Percentiles rank a stretch among this genome's conserved stretches.
phyloP scores from a whole-genome alignment of 2,888 invertebrate species.

The Sarcophaga rosellei region DNA sequence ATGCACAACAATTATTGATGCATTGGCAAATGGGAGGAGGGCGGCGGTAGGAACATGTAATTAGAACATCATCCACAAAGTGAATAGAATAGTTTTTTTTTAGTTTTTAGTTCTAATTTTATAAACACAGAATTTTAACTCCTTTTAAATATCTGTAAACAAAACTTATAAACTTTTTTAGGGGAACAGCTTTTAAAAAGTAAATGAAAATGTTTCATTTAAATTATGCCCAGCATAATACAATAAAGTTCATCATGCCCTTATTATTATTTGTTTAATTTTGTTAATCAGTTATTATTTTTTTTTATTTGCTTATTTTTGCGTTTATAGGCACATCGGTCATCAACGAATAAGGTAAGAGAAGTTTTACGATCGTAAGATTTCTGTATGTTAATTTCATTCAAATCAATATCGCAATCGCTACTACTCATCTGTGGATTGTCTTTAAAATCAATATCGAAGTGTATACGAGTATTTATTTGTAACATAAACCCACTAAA shows the following conservation, averaged over 20 bases:
- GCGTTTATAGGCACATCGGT: slow-evolving; percentile 75
- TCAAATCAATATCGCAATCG: slow-evolving; percentile 5
- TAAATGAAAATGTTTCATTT: no score
- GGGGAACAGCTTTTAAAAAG: no score
- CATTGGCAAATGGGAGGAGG: neutral
- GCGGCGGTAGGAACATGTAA: neutral
- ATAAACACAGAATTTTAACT: no score
- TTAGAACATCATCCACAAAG: neutral
- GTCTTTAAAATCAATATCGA: slow-evolving; percentile 29
- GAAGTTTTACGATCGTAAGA: slow-evolving; percentile 14
- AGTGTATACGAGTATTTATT: neutral
- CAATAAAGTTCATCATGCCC: neutral
- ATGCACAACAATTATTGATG: slow-evolving; percentile 40
- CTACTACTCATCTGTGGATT: slow-evolving; percentile 29
- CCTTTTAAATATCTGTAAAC: no score
- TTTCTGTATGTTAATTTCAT: slow-evolving; percentile 26
- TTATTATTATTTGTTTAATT: slow-evolving; percentile 27
- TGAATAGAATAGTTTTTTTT: no score
- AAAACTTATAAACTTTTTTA: no score
- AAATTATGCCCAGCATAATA: no score
- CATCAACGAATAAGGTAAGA: slow-evolving; percentile 78
- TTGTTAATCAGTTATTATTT: slow-evolving; percentile 37
- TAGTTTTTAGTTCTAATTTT: no score
- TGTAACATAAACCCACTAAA: slow-evolving; percentile 3
- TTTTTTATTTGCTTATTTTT: slow-evolving; percentile 52